These are phyloP conservation scores for Zaprionus gabonicus DNA, from an alignment of 1,140 invertebrate genomes.

Conservation along the genomic window DNA sequence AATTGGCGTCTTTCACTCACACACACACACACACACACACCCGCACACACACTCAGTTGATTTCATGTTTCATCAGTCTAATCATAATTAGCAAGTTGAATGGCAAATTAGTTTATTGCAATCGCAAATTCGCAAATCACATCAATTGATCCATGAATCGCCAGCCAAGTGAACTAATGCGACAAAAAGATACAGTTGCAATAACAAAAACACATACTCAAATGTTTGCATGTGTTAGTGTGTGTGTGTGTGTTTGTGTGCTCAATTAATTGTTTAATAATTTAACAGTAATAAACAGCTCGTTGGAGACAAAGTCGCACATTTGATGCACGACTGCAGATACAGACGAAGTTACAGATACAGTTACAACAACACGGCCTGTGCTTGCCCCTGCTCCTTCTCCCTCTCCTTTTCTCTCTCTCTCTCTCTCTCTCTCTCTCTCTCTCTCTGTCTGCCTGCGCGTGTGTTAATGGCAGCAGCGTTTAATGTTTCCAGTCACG, in stretches of 20 bases:
- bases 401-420: slow-evolving; percentile 1
- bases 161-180: slow-evolving; percentile 18
- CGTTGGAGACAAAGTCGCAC: slow-evolving; percentile 7
- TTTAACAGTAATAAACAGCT: slow-evolving; percentile 45
- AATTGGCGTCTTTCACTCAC: not conserved
- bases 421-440: not conserved
- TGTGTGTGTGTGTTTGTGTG: slow-evolving; percentile 14
- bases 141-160: slow-evolving; percentile 37
- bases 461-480: slow-evolving; percentile 78
- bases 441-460: slow-evolving; percentile 26
- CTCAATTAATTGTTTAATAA: slow-evolving; percentile 55
- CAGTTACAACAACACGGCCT: no score
- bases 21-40: not conserved
- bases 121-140: slow-evolving; percentile 6
- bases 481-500: slow-evolving; percentile 83
- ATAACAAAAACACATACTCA: not conserved
- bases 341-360: not conserved
- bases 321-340: slow-evolving; percentile 35
- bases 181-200: slow-evolving; percentile 13
- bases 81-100: slow-evolving; percentile 34
- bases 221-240: not conserved
- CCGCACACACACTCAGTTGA: not conserved
- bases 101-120: slow-evolving; percentile 31
- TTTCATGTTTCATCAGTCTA: slow-evolving; percentile 16
- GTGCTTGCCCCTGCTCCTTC: not conserved